Evolutionary conservation across 2,797 vertebrate genomes (phyloP), one percentile per base, ranked within the genome.

Genomic region (Pseudopleuronectes americanus): DNA sequence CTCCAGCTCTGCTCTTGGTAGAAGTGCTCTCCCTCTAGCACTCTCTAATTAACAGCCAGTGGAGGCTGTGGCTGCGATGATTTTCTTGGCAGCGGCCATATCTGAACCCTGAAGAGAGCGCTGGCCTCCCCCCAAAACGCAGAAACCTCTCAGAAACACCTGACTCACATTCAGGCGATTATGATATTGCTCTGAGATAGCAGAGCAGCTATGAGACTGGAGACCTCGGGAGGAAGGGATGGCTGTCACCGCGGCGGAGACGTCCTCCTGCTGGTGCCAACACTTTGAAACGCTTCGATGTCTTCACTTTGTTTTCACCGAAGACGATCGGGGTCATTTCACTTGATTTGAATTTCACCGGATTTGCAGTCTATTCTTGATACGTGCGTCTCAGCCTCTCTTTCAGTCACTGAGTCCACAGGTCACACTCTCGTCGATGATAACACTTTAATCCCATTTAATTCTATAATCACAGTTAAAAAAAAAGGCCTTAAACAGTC

Each of bases 361-460:
- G 17, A 33, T 47, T 61, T 56, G 61, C 58, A 43, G 17, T 41
- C 21, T 43, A 26, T 64, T 74, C 47, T 49, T 62, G 16, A 56
- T 47, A 38, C 64, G 56, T n/a, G 5, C 13, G 67, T 71, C 54
- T 73, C 56, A 71, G 64, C 53, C 66, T 78, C 77, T 78, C 54
- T 64, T 77, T 81, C 77, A 77, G 64, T 60, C n/a, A 17, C 38
- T 14, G 64, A 85, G 74, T 82, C 81, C 57, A 76, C 70, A 72
- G 86, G 86, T 90, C 81, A 87, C 77, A 64, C 81, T 77, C 58
- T 63, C 61, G 17, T 85, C 78, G 69, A 87, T 80, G 88, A 90
- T 90, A 90, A 87, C 81, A 64, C 88, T 79, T 79, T 90, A 93
- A 93, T 93, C 87, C 88, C 45, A 79, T 90, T 93, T 91, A 90